Evolutionary conservation across 2,797 vertebrate genomes (phyloP).

Genomic region (Sebastes matsubarae): DNA sequence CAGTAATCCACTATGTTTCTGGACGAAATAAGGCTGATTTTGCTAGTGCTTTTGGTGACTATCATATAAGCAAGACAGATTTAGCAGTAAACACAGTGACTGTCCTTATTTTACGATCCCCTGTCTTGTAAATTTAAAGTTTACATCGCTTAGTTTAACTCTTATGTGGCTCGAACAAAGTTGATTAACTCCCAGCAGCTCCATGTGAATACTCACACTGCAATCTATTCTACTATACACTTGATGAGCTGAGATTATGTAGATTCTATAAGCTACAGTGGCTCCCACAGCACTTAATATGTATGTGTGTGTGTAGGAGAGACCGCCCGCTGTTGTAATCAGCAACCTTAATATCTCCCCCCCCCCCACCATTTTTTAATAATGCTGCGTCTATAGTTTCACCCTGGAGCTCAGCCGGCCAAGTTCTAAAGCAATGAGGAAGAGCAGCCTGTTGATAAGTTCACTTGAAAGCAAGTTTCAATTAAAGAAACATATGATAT

Average conservation of each 20-base stretch:
- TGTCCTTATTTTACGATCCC: neutral
- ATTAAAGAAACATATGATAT: conserved; percentile 21
- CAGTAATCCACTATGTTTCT: neutral
- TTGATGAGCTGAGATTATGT: conserved; percentile 26
- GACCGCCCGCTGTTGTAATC: conserved; percentile 51
- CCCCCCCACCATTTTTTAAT: conserved; percentile 47
- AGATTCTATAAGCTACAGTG: conserved; percentile 39
- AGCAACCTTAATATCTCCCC: conserved; percentile 41
- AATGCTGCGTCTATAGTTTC: conserved; percentile 39
- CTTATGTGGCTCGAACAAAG: neutral
- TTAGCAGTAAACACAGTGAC: neutral
- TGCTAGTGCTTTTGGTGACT: neutral
- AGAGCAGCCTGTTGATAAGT: conserved; percentile 36
- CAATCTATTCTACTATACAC: conserved; percentile 7
- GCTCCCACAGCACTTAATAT: conserved; percentile 20
- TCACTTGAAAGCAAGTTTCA: conserved; percentile 23
- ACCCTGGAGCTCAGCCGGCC: conserved; percentile 33
- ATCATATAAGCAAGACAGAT: neutral
- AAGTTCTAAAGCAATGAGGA: conserved; percentile 34
- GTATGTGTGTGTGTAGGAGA: conserved; percentile 1
- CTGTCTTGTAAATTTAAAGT: neutral
- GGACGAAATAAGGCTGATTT: neutral
- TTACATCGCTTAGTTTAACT: neutral
- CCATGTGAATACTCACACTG: conserved; percentile 6
- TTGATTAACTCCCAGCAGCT: conserved; percentile 15